phyloP scores from a whole-genome alignment of 2,113 vertebrate species.

The Leuciscus idus region DNA sequence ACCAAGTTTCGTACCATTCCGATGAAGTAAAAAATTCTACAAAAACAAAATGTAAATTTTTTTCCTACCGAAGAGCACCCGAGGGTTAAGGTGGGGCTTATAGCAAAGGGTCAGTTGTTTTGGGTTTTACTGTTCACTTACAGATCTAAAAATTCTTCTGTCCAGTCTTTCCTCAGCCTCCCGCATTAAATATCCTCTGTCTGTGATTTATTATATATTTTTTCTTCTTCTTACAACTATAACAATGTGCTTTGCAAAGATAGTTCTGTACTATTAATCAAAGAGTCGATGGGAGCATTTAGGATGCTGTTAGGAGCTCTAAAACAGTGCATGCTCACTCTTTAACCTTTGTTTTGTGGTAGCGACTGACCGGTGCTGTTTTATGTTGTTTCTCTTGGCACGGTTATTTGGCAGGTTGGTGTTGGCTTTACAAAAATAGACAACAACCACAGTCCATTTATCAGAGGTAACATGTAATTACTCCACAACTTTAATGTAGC shows the following conservation, averaged over 20 bases:
- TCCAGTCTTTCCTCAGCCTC: background rate
- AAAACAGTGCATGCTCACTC: constrained; percentile 25
- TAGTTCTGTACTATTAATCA: constrained; percentile 61
- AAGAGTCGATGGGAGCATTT: constrained; percentile 56
- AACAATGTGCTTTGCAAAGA: constrained; percentile 50
- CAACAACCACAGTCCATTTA: constrained; percentile 62
- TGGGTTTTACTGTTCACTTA: background rate
- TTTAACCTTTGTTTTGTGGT: constrained; percentile 59
- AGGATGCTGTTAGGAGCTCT: constrained; percentile 21
- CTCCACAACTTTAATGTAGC: constrained; percentile 63
- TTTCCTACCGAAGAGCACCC: too few relatives aligned
- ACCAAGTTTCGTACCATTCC: too few relatives aligned
- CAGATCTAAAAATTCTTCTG: background rate
- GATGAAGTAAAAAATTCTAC: too few relatives aligned
- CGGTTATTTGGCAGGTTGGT: constrained; percentile 64
- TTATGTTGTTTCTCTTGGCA: constrained; percentile 63
- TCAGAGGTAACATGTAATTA: constrained; percentile 68
- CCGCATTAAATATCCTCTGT: background rate
- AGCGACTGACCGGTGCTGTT: constrained; percentile 55
- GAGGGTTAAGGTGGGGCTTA: too few relatives aligned
- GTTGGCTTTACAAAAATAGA: constrained; percentile 68
- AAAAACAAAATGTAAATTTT: too few relatives aligned
- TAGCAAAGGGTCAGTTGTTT: background rate
- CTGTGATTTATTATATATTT: background rate
- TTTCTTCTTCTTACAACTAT: background rate